Evolutionary conservation across 1,140 invertebrate genomes (phyloP).

Genomic region (Drosophila neocordata): DNA sequence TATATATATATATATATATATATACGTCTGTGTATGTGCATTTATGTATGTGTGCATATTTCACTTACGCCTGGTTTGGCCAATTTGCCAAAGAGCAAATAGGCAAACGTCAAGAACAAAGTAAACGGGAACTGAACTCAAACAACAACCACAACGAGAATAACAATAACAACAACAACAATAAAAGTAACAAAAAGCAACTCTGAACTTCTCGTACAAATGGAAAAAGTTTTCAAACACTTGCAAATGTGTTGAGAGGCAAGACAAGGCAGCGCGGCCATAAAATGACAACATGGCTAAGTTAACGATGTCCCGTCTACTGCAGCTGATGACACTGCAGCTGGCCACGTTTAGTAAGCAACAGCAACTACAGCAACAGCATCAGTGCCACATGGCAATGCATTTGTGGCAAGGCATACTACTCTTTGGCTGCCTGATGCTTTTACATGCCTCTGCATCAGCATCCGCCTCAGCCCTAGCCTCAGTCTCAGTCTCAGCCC

Average conservation of each 20-base stretch:
- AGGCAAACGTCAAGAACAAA: constrained; percentile 17
- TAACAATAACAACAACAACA: constrained; percentile 23
- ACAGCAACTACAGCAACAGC: constrained; percentile 39
- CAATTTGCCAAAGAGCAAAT: constrained; percentile 54
- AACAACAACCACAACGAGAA: constrained; percentile 33
- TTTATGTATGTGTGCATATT: constrained; percentile 68
- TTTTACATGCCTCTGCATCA: constrained; percentile 63
- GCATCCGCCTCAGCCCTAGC: constrained; percentile 35
- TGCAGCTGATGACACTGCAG: constrained; percentile 64
- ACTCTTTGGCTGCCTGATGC: constrained; percentile 72
- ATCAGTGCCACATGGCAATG: constrained; percentile 51
- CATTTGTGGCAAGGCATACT: constrained; percentile 67
- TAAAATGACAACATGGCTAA: constrained; percentile 74
- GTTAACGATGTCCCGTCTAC: constrained; percentile 70
- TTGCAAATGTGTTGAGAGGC: constrained; percentile 51
- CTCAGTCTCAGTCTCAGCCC: constrained; percentile 3
- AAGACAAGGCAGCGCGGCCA: constrained; percentile 29
- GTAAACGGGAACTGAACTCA: constrained; percentile 19
- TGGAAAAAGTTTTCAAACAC: constrained; percentile 69
- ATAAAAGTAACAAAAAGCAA: constrained; percentile 19
- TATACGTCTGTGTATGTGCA: constrained; percentile 6
- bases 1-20: constrained; percentile 40
- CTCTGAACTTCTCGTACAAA: constrained; percentile 44
- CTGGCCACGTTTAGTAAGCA: constrained; percentile 42
- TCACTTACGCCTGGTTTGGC: constrained; percentile 62